These are phyloP conservation scores for Pseudomyrmex pallidus DNA, from an alignment of 1,140 invertebrate species.

Conservation along the genomic window DNA sequence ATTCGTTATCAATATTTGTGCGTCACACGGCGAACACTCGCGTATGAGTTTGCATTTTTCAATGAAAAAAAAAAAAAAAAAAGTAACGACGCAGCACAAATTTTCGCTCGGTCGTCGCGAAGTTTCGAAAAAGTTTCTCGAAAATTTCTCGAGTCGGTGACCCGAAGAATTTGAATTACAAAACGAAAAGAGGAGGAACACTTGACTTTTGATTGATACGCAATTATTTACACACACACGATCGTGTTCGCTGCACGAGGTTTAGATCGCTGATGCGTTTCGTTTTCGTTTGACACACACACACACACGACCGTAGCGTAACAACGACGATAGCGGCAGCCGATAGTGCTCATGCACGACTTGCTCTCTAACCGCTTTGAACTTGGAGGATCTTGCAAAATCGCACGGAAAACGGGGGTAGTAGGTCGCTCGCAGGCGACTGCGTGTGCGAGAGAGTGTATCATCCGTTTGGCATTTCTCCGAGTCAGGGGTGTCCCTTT, in stretches of 20 bases:
- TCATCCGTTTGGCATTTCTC: constrained; percentile 67
- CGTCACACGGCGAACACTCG: constrained; percentile 19
- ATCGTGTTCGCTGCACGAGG: neutral
- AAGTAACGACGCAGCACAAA: constrained; percentile 25
- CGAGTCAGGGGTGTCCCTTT: constrained; percentile 44
- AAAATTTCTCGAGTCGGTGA: too few species aligned
- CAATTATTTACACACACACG: neutral
- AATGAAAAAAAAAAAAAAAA: neutral
- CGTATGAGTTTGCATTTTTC: constrained; percentile 17
- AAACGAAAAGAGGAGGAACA: neutral
- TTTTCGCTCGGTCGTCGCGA: constrained; percentile 5
- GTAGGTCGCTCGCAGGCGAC: constrained; percentile 72
- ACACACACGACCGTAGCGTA: neutral
- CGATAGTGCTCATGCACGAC: constrained; percentile 76
- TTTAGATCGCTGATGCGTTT: constrained; percentile 21
- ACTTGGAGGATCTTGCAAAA: constrained; percentile 78
- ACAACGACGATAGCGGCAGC: constrained; percentile 29
- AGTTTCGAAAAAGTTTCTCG: too few species aligned
- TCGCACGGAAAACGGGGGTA: constrained; percentile 77
- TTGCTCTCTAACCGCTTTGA: constrained; percentile 77
- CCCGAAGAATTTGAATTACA: neutral
- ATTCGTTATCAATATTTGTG: constrained; percentile 47
- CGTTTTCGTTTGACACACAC: constrained; percentile 35
- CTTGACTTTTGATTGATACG: constrained; percentile 3
- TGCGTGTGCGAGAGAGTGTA: constrained; percentile 43